Conservation (phyloP, 2,888 invertebrate species). For the Dryadula phaetusa region DNA sequence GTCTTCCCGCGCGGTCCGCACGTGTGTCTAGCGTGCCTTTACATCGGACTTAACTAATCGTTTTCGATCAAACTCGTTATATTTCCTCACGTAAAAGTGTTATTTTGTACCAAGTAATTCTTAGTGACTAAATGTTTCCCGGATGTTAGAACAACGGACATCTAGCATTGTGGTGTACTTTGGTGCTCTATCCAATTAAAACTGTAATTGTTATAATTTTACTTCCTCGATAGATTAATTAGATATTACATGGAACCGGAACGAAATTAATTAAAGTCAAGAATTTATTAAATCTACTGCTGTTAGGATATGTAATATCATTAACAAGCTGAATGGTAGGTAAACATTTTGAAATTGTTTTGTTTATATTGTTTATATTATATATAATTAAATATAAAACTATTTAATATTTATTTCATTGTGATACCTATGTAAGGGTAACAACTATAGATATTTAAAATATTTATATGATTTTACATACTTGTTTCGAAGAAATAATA, state of each 20-base stretch:
- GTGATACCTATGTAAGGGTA: too few species aligned
- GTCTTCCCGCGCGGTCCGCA: constrained; percentile 83
- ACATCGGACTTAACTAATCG: constrained; percentile 61
- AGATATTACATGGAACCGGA: constrained; percentile 76
- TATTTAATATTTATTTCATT: too few species aligned
- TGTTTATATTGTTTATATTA: constrained; percentile 23
- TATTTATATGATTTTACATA: neutral
- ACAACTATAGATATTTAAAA: neutral
- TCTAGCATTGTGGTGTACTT: constrained; percentile 59
- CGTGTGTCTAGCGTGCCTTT: constrained; percentile 76
- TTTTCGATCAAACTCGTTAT: constrained; percentile 66
- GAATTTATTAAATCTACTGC: constrained; percentile 66
- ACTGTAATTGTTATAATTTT: constrained; percentile 76
- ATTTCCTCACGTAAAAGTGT: constrained; percentile 60
- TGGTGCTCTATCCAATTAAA: constrained; percentile 71
- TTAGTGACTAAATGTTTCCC: constrained; percentile 55
- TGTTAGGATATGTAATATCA: constrained; percentile 66
- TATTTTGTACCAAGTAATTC: constrained; percentile 27
- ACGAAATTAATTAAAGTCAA: constrained; percentile 71
- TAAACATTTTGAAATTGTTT: constrained; percentile 51
- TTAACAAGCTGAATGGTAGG: constrained; percentile 76
- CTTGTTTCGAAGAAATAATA: too few species aligned
- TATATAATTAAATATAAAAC: constrained; percentile 1
- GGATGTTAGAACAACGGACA: constrained; percentile 46
- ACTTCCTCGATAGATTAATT: constrained; percentile 76